phyloP scores from a whole-genome alignment of 2,888 invertebrate genomes.

The Eudasyphora cyanicolor region DNA sequence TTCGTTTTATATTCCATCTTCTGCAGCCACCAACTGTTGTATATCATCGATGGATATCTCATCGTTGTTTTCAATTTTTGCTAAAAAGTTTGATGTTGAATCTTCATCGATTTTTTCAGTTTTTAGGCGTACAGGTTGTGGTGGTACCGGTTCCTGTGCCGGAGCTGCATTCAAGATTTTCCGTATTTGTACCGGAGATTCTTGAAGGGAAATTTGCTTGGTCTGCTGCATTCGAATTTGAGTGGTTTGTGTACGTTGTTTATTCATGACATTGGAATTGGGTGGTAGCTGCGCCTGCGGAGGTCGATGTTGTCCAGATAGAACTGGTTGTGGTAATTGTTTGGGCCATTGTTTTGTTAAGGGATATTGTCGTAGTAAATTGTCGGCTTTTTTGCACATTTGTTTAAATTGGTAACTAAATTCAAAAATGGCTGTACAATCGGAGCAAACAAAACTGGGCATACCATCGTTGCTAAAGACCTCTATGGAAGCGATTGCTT shows the following conservation, averaged over 20 bases:
- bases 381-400: slow-evolving; percentile 88
- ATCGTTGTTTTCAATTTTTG: slow-evolving; percentile 75
- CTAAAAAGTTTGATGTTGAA: slow-evolving; percentile 60
- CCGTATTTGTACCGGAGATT: slow-evolving; percentile 55
- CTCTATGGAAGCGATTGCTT: slow-evolving; percentile 89
- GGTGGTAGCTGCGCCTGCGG: slow-evolving; percentile 31
- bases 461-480: slow-evolving; percentile 83
- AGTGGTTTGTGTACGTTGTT: slow-evolving; percentile 12
- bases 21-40: slow-evolving; percentile 72
- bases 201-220: background rate
- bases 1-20: slow-evolving; percentile 61
- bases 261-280: background rate
- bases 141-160: slow-evolving; percentile 64
- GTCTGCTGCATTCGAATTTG: slow-evolving; percentile 20
- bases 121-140: slow-evolving; percentile 62
- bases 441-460: slow-evolving; percentile 87
- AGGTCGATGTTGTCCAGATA: slow-evolving; percentile 77
- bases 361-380: slow-evolving; percentile 85
- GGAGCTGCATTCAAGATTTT: slow-evolving; percentile 69
- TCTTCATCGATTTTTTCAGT: slow-evolving; percentile 50
- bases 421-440: slow-evolving; percentile 85
- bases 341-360: slow-evolving; percentile 83
- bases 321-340: slow-evolving; percentile 79
- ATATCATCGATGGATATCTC: slow-evolving; percentile 76
- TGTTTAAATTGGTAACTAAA: slow-evolving; percentile 88